Conservation (phyloP, 92 coral and sea anemone species). For the Galaxea fascicularis region DNA sequence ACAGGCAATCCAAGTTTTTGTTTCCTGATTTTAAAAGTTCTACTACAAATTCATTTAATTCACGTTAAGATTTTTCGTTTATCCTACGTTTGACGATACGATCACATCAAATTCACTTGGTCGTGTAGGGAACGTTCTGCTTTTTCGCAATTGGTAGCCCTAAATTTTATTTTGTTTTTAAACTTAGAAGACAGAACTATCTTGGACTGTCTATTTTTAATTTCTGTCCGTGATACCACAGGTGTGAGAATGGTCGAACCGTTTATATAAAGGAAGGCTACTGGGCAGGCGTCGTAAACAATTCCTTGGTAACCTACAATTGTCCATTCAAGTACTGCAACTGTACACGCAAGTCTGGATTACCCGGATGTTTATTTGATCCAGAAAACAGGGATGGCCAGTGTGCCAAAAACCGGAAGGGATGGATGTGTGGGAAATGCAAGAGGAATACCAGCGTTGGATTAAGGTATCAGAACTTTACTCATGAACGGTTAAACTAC, state of each 20-base stretch:
- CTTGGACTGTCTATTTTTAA: neutral
- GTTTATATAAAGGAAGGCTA: constrained; percentile 80
- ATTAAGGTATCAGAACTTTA: constrained; percentile 6
- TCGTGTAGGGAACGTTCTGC: no score
- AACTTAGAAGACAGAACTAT: no score
- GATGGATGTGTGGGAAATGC: constrained; percentile 89
- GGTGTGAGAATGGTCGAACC: constrained; percentile 72
- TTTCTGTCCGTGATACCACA: constrained; percentile 10
- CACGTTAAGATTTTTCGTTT: no score
- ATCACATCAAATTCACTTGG: no score
- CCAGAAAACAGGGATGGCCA: constrained; percentile 58
- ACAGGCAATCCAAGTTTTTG: neutral
- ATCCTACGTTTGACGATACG: no score
- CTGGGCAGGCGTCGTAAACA: constrained; percentile 76
- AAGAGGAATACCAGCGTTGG: constrained; percentile 77
- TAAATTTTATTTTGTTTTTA: no score
- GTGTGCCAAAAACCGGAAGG: constrained; percentile 80
- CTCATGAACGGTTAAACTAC: neutral
- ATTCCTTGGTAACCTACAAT: constrained; percentile 67
- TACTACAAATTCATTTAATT: no score
- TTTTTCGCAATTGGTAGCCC: no score
- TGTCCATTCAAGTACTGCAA: constrained; percentile 89
- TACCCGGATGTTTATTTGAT: constrained; percentile 78
- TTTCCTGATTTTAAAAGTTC: neutral
- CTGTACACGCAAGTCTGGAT: constrained; percentile 42